Conservation (phyloP, 2,113 vertebrate genomes). For the Myrmecophaga tridactyla region DNA sequence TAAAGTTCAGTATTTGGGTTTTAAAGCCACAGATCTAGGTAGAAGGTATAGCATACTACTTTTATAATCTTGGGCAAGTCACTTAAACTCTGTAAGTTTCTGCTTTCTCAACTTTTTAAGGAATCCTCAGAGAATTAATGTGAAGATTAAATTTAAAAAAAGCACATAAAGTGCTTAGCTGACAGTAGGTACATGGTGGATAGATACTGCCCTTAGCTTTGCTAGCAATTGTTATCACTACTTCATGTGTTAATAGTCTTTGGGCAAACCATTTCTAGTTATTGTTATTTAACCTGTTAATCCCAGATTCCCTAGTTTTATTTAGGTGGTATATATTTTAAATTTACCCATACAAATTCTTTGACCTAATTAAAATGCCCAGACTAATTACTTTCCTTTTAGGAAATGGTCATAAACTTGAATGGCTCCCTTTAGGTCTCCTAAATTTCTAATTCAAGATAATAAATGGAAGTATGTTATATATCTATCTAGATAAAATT, state of each 20-base stretch:
- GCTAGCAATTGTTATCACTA: not conserved
- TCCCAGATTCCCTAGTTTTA: not conserved
- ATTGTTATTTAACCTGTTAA: not conserved
- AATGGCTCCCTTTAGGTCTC: not conserved
- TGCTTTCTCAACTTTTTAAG: not conserved
- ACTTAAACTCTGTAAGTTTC: not conserved
- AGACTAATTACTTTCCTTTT: slow-evolving; percentile 39
- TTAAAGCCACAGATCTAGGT: slow-evolving; percentile 26
- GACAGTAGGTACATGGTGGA: not conserved
- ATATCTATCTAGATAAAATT: not conserved
- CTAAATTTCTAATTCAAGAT: slow-evolving; percentile 33
- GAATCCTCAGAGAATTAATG: not conserved
- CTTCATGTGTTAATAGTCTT: not conserved
- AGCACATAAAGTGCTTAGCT: not conserved
- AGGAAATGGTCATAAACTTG: not conserved
- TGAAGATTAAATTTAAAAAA: slow-evolving; percentile 42
- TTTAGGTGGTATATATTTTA: slow-evolving; percentile 29
- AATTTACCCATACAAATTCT: not conserved
- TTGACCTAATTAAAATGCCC: not conserved
- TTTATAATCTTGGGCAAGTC: slow-evolving; percentile 22
- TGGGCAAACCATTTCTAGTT: not conserved
- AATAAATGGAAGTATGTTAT: slow-evolving; percentile 20
- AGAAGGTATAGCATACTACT: not conserved
- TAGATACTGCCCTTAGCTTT: not conserved
- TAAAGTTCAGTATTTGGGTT: not conserved